phyloP scores from a whole-genome alignment of 2,888 invertebrate species.

The Cremastinae sp. region DNA sequence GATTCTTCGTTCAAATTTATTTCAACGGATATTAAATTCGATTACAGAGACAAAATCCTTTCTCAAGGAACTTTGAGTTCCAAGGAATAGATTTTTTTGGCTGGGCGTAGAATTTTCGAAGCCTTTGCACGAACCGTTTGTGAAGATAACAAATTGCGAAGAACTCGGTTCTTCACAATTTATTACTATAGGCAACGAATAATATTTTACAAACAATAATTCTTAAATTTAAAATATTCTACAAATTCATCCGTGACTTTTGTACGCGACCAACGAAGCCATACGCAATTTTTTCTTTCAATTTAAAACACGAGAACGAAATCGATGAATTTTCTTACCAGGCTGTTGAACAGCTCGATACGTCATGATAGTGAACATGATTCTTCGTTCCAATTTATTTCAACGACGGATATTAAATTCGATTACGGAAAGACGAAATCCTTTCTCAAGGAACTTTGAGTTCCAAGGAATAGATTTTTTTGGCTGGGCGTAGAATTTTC shows the following conservation, averaged over 20 bases:
- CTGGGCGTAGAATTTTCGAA: conserved; percentile 37
- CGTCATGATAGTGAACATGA: conserved; percentile 68
- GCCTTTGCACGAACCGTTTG: not conserved
- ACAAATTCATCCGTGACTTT: conserved; percentile 2
- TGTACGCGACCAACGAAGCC: not conserved
- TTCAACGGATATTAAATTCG: no score
- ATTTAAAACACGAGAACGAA: no score
- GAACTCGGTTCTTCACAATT: conserved; percentile 55
- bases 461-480: conserved; percentile 63
- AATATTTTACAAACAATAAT: not conserved
- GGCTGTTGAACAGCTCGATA: conserved; percentile 68
- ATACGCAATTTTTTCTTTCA: no score
- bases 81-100: conserved; percentile 63
- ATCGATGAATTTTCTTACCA: conserved; percentile 59
- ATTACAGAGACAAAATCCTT: no score
- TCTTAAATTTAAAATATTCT: no score
- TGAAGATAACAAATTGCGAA: conserved; percentile 42
- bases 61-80: conserved; percentile 64
- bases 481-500: conserved; percentile 64
- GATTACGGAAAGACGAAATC: no score
- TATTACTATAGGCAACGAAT: not conserved
- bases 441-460: conserved; percentile 63
- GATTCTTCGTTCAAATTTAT: no score
- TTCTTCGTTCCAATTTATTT: no score
- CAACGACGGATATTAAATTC: no score